Evolutionary conservation across 2,797 vertebrate genomes (phyloP), one percentile per base, ranked within the genome.

Genomic region (Eulemur albifrons): DNA sequence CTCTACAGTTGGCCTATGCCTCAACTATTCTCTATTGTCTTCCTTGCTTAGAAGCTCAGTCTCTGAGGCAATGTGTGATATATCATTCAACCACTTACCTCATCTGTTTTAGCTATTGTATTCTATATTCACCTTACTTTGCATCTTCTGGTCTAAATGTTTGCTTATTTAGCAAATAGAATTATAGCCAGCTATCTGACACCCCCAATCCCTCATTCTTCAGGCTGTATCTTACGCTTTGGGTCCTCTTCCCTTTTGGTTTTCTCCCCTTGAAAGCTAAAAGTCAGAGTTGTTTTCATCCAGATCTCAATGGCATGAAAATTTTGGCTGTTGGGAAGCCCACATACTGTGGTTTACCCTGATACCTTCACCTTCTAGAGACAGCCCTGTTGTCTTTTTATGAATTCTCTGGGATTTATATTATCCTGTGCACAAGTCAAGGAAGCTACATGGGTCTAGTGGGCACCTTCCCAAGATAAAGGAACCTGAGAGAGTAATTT

Each of bases 401-500:
- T 30, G 30, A 57, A 48, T 70, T 90, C 61, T 84, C 54, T 43
- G 40, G 23, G 35, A 86, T 35, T 85, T 76, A 40, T 17, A 79
- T 40, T 14, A 38, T 63, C 11, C 14, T 88, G 93, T 80, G 52
- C 13, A 84, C 8, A 52, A 45, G 54, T 27, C 50, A 91, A 75
- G 35, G 32, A 70, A 9, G 75, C 76, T 87, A 23, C n/a, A 17
- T 32, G 82, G 25, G 21, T 61, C 70, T 87, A 15, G 52, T 40
- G 35, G 61, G 45, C 48, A 59, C 40, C 21, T 85, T 93, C 30
- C 50, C 10, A 4, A 96, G 94, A 93, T 72, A 92, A 87, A 93
- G 65, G 75, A 97, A 92, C 45, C 27, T 4, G 12, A 79, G 43
- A 82, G 30, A 90, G 59, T 52, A 69, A 67, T 32, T 91, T 83